Base-by-base conservation (phyloP, 2,113 vertebrate genomes). In the Trematomus loennbergii region DNA sequence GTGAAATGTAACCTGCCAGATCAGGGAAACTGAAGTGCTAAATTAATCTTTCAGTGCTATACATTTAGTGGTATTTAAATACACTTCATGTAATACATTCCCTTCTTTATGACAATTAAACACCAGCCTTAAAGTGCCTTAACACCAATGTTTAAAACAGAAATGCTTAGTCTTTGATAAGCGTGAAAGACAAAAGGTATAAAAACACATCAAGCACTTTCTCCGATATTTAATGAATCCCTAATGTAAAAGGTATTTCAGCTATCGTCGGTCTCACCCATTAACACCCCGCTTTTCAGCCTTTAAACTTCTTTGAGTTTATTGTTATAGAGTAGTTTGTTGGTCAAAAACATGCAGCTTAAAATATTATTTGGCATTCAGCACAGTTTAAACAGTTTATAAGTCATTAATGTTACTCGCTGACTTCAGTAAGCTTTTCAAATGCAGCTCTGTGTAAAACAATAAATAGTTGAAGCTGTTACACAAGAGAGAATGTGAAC, bases 91-190 rank as follows among this genome's bases (percentile, higher is more conserved):
- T 45, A 17, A 33, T 49, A 25, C 46, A 2, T 0, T 12, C 20
- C 40, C 13, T 53, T 43, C 15, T 64, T 40, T 62, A 20, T 9
- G 1, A 67, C 50, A 12, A 60, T 72, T 36, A 75, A 62, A 59
- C 67, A 75, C 52, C 36, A 13, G 4, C 20, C 33, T 58, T 9
- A 46, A 67, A 64, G n/a, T 20, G 40, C 36, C 48, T 9, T 29
- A 83, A 17, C 46, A 22, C 67, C 8, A n/a, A 6, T 78, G 15
- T 59, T 65, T 72, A n/a, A 69, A 29, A 64, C n/a, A 57, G 45
- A 61, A 15, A 45, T 65, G 10, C 55, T 58, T 62, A 22, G 5
- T 64, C 1, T 70, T 71, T 57, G 3, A 65, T 17, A 3, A 65
- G 22, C 22, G n/a, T 36, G 22, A 50, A 15, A 68, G 25, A 36